Percentiles rank a stretch among this genome's conserved stretches.
phyloP scores from a whole-genome alignment of 2,888 invertebrate genomes.

The Diachrysia chrysitis region DNA sequence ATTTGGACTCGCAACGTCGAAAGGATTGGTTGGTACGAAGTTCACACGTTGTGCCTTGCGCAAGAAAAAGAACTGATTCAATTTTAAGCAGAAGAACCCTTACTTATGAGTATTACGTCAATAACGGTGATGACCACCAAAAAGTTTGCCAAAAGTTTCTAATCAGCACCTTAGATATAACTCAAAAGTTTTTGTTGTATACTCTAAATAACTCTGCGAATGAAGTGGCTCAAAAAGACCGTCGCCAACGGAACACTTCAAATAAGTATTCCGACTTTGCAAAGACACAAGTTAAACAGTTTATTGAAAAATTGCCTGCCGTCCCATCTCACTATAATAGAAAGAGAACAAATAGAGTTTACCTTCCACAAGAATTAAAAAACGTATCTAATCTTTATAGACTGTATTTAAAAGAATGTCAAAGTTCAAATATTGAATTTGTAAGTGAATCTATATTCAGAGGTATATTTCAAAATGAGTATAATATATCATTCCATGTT shows the following conservation, averaged over 20 bases:
- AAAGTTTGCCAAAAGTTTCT: conserved; percentile 12
- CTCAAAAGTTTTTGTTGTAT: conserved; percentile 11
- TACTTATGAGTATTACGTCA: conserved; percentile 35
- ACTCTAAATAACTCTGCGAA: conserved; percentile 7
- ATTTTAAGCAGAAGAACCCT: conserved; percentile 22
- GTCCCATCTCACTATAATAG: conserved; percentile 28
- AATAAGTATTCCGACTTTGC: conserved; percentile 3
- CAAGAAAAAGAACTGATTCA: conserved; percentile 27
- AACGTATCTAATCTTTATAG: conserved; percentile 22
- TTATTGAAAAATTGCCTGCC: conserved; percentile 22
- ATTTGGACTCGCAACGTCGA: conserved; percentile 33
- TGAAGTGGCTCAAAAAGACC: conserved; percentile 10
- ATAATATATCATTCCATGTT: conserved; percentile 22
- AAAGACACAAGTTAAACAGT: neutral
- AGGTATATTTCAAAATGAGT: conserved; percentile 19
- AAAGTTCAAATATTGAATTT: conserved; percentile 6
- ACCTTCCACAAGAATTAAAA: conserved; percentile 25
- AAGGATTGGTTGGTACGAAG: conserved; percentile 31
- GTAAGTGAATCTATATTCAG: conserved; percentile 19
- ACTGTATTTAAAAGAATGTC: conserved; percentile 28
- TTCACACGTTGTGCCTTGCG: conserved; percentile 14
- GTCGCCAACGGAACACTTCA: no score
- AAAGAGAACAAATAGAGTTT: conserved; percentile 13
- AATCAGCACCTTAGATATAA: conserved; percentile 1
- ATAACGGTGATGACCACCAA: conserved; percentile 29